phyloP scores from a whole-genome alignment of 2,113 vertebrate species.

The Psittacus erithacus region DNA sequence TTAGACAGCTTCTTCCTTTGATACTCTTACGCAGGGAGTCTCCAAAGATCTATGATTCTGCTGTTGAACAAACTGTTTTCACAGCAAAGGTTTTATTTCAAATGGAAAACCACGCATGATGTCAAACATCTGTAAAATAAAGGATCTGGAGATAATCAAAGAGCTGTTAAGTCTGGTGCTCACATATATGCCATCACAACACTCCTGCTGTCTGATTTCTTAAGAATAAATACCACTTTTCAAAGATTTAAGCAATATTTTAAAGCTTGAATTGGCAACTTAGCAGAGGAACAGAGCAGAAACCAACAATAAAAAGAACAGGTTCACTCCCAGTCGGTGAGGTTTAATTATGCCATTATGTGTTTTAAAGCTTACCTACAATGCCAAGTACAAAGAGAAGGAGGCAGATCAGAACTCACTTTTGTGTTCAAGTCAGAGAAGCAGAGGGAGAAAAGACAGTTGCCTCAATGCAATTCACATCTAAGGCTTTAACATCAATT shows the following conservation, averaged over 20 bases:
- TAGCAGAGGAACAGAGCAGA: conserved; percentile 35
- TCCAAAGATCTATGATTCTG: conserved; percentile 42
- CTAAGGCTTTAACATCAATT: conserved; percentile 22
- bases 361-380: conserved; percentile 24
- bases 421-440: conserved; percentile 36
- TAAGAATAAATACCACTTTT: conserved; percentile 50
- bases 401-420: conserved; percentile 31
- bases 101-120: conserved; percentile 32
- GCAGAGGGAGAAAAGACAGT: neutral
- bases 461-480: neutral
- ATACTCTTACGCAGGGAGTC: neutral
- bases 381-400: neutral
- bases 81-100: conserved; percentile 52
- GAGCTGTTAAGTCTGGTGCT: conserved; percentile 33
- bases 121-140: conserved; percentile 53
- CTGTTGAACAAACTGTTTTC: conserved; percentile 49
- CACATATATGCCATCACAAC: conserved; percentile 40
- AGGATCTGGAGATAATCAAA: conserved; percentile 45
- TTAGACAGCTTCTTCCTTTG: conserved; percentile 41
- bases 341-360: conserved; percentile 27
- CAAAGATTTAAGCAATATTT: conserved; percentile 43
- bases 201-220: conserved; percentile 36
- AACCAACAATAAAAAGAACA: conserved; percentile 32
- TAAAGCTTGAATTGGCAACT: conserved; percentile 21
- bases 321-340: neutral